These are phyloP conservation scores for Drosophila affinis DNA, from an alignment of 2,888 invertebrate genomes.

Conservation along the genomic window DNA sequence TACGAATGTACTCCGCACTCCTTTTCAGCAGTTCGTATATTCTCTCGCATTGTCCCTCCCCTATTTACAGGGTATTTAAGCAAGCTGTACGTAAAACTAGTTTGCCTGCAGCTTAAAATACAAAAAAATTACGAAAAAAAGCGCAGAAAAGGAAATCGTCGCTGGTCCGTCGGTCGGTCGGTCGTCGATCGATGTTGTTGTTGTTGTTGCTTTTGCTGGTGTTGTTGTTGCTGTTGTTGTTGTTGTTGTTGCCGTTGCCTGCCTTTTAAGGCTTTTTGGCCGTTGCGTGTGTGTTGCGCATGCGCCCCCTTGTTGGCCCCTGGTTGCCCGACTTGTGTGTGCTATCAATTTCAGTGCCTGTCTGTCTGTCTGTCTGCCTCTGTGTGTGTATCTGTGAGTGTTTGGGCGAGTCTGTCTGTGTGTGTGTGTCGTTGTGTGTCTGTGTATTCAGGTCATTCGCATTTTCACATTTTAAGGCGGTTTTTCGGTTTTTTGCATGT, in stretches of 20 bases:
- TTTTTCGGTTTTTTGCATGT: slow-evolving; percentile 62
- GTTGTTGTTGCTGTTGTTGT: slow-evolving; percentile 21
- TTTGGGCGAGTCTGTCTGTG: slow-evolving; percentile 27
- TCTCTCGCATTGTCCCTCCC: neutral
- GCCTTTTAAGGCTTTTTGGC: slow-evolving; percentile 73
- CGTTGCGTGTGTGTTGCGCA: slow-evolving; percentile 45
- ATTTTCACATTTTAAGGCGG: slow-evolving; percentile 80
- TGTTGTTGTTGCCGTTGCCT: slow-evolving; percentile 35
- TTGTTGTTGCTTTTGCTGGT: slow-evolving; percentile 13
- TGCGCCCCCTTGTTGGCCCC: slow-evolving; percentile 27
- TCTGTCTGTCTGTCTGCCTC: slow-evolving; percentile 24
- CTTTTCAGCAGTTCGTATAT: no score
- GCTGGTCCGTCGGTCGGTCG: slow-evolving; percentile 13
- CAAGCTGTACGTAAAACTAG: slow-evolving; percentile 68
- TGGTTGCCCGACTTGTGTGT: neutral
- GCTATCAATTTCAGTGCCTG: slow-evolving; percentile 49
- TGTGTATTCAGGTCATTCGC: slow-evolving; percentile 81
- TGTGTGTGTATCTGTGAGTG: slow-evolving; percentile 37
- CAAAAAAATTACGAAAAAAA: slow-evolving; percentile 32
- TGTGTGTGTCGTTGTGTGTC: no score
- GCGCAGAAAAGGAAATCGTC: slow-evolving; percentile 76
- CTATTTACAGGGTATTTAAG: slow-evolving; percentile 23
- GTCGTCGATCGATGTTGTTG: slow-evolving; percentile 7
- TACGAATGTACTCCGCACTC: no score
- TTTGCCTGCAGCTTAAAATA: slow-evolving; percentile 54